phyloP scores from a whole-genome alignment of 2,888 invertebrate genomes.

The Choreutis nemorana region DNA sequence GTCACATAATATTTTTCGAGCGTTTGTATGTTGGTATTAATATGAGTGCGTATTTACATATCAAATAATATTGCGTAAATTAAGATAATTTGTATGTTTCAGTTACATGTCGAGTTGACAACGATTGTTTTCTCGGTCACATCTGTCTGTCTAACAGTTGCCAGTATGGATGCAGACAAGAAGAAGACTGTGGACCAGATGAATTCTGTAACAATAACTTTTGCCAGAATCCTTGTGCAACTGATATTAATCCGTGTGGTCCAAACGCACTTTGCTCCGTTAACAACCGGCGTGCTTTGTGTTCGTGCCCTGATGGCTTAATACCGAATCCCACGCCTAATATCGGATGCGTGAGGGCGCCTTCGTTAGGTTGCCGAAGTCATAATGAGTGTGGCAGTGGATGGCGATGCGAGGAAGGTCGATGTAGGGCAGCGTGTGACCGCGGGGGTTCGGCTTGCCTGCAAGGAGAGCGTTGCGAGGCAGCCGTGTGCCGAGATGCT shows the following conservation, averaged over 20 bases:
- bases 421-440: conserved; percentile 82
- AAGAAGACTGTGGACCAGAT: conserved; percentile 87
- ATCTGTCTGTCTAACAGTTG: conserved; percentile 88
- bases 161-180: conserved; percentile 83
- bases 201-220: conserved; percentile 84
- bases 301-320: conserved; percentile 79
- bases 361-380: conserved; percentile 75
- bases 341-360: conserved; percentile 85
- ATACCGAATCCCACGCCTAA: conserved; percentile 90
- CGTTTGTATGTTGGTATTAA: conserved; percentile 1
- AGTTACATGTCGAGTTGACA: conserved; percentile 89
- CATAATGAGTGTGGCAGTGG: conserved; percentile 79
- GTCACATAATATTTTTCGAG: neutral
- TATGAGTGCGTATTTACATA: conserved; percentile 4
- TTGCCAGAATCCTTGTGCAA: conserved; percentile 79
- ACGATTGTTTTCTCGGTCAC: conserved; percentile 91
- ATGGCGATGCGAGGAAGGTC: conserved; percentile 75
- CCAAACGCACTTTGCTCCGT: conserved; percentile 85
- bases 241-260: conserved; percentile 77
- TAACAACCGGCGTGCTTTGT: conserved; percentile 81
- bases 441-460: conserved; percentile 75
- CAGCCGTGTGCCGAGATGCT: conserved; percentile 83
- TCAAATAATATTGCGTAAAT: conserved; percentile 1
- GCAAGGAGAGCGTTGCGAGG: conserved; percentile 79
- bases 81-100: conserved; percentile 16